Percentiles rank a stretch among this genome's conserved stretches.
Evolutionary conservation across 2,888 invertebrate genomes (phyloP).

Genomic region (Schizaphis graminum): DNA sequence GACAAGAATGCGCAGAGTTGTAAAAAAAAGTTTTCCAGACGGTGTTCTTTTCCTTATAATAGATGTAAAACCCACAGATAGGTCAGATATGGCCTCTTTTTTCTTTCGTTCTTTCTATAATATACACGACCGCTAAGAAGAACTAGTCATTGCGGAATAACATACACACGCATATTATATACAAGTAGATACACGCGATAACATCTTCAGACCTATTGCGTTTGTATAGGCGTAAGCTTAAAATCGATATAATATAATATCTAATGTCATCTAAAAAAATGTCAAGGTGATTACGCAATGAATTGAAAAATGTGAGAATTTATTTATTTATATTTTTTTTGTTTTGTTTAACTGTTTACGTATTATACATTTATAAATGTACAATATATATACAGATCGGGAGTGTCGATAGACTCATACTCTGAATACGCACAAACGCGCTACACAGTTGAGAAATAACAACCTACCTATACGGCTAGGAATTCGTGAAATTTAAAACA

Average conservation of each 20-base stretch:
- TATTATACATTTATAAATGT: not conserved
- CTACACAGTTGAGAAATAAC: not conserved
- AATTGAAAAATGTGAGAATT: conserved; percentile 39
- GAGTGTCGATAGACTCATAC: conserved; percentile 18
- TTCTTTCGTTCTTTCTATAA: not conserved
- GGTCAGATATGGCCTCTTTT: not conserved
- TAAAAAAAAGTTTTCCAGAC: conserved; percentile 33
- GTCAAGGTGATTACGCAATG: conserved; percentile 41
- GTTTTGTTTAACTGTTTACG: conserved; percentile 18
- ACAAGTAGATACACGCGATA: conserved; percentile 22
- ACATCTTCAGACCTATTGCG: conserved; percentile 24
- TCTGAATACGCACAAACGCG: conserved; percentile 1
- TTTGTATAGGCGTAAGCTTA: not conserved
- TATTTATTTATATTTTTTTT: conserved; percentile 13
- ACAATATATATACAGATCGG: not conserved
- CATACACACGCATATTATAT: not conserved
- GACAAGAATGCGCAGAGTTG: not conserved
- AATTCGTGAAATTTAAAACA: conserved; percentile 25
- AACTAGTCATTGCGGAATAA: conserved; percentile 1
- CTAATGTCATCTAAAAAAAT: conserved; percentile 44
- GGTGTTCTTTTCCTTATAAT: not conserved
- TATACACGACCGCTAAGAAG: not conserved
- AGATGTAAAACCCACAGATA: not conserved
- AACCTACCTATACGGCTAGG: not conserved
- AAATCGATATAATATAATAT: conserved; percentile 37